A percentile compares a stretch with the other conserved stretches of the same genome.
Evolutionary conservation across 2,113 vertebrate species (phyloP).

Genomic region (Seriola quinqueradiata): DNA sequence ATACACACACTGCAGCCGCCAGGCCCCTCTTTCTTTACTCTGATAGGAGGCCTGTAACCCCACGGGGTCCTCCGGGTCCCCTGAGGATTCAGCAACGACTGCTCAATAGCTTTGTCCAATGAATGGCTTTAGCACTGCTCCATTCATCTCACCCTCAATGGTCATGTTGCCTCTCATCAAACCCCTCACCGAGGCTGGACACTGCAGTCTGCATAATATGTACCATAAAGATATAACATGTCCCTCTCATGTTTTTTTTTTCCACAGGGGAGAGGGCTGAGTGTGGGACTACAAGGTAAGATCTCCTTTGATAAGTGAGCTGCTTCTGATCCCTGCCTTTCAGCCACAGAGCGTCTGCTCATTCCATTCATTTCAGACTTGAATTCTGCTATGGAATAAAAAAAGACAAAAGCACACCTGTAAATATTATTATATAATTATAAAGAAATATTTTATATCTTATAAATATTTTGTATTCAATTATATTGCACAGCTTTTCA

Average conservation of each 20-base stretch:
- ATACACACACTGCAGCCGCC: conserved; percentile 27
- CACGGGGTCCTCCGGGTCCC: conserved; percentile 57
- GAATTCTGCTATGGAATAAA: neutral
- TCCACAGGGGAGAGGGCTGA: conserved; percentile 94
- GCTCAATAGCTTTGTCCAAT: conserved; percentile 70
- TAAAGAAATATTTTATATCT: neutral
- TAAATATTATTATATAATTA: neutral
- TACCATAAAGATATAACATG: conserved; percentile 59
- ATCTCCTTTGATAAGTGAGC: conserved; percentile 26
- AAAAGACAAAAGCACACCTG: neutral
- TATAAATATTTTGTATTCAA: neutral
- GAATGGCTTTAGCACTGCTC: conserved; percentile 59
- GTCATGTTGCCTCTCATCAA: conserved; percentile 66
- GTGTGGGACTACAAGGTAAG: conserved; percentile 98
- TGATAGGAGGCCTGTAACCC: conserved; percentile 54
- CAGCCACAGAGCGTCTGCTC: conserved; percentile 14
- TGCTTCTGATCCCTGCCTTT: conserved; percentile 27
- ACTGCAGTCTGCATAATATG: conserved; percentile 51
- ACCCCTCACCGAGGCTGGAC: conserved; percentile 40
- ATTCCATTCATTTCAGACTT: conserved; percentile 1
- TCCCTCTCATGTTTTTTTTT: conserved; percentile 53
- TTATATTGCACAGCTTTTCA: neutral
- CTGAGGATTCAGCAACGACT: conserved; percentile 67
- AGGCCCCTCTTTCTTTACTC: conserved; percentile 46
- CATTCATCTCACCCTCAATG: conserved; percentile 77